Evolutionary conservation across 2,888 invertebrate species (phyloP).

Genomic region (Patella pellucida): DNA sequence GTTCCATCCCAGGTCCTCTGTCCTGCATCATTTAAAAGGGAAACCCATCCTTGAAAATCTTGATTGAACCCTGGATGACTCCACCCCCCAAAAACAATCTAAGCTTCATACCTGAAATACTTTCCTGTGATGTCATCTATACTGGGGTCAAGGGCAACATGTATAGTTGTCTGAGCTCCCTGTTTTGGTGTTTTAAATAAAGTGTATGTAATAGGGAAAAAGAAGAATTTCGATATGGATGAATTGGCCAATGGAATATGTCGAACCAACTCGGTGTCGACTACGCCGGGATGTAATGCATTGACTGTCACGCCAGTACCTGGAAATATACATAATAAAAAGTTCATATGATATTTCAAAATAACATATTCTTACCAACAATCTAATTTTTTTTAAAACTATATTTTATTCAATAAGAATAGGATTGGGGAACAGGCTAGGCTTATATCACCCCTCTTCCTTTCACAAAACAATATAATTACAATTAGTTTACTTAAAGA

Average conservation of each 20-base stretch:
- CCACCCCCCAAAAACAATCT: not conserved
- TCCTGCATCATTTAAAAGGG: no score
- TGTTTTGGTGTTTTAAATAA: slow-evolving; percentile 53
- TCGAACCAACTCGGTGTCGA: slow-evolving; percentile 48
- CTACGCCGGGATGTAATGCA: slow-evolving; percentile 57
- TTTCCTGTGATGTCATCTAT: slow-evolving; percentile 56
- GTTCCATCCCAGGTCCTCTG: no score
- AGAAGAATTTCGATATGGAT: slow-evolving; percentile 42
- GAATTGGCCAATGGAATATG: slow-evolving; percentile 49
- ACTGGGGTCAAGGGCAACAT: slow-evolving; percentile 52
- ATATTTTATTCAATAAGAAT: no score
- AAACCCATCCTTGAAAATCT: no score
- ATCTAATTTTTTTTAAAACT: no score
- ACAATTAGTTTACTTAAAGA: no score
- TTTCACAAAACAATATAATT: no score
- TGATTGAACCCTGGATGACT: no score
- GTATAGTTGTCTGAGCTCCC: slow-evolving; percentile 63
- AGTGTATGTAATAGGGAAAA: slow-evolving; percentile 51
- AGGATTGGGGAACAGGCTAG: no score
- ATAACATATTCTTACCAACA: no score
- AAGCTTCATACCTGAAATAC: slow-evolving; percentile 54
- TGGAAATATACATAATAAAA: slow-evolving; percentile 32
- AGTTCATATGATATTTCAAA: not conserved
- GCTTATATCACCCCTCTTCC: no score
- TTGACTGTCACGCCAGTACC: slow-evolving; percentile 61